Conservation (phyloP, 2,888 invertebrate genomes). For the Isotomurus palustris region DNA sequence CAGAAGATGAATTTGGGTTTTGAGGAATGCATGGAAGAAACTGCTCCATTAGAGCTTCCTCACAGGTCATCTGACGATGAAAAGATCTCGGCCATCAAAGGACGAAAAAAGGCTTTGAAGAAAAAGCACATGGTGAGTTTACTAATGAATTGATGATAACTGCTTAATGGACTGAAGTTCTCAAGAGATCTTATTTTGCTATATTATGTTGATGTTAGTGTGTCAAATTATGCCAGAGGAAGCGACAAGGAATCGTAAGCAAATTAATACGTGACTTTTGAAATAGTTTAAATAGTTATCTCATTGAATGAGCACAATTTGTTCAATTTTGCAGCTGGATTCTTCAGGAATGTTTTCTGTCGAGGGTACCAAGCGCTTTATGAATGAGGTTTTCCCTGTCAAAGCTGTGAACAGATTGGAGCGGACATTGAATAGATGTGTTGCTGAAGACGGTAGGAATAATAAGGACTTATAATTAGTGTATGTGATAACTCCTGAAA, state of each 20-base stretch:
- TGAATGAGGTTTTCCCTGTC: conserved; percentile 4
- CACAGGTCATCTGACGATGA: background rate
- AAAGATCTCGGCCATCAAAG: background rate
- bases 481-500: no score
- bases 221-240: conserved; percentile 7
- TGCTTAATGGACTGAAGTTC: background rate
- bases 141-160: no score
- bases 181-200: no score
- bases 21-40: conserved; percentile 1
- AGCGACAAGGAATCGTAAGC: conserved; percentile 10
- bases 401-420: background rate
- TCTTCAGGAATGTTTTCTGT: background rate
- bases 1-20: background rate
- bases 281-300: no score
- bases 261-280: no score
- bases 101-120: background rate
- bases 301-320: no score
- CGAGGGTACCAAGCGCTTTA: background rate
- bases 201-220: background rate
- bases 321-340: conserved; percentile 2
- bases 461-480: no score
- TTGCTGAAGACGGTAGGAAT: conserved; percentile 2
- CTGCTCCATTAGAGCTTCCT: background rate
- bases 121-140: conserved; percentile 4
- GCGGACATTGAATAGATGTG: conserved; percentile 7